Percentiles rank a stretch among this genome's conserved stretches.
Conservation (phyloP, 2,113 vertebrate species). For the Tringa solitaria region DNA sequence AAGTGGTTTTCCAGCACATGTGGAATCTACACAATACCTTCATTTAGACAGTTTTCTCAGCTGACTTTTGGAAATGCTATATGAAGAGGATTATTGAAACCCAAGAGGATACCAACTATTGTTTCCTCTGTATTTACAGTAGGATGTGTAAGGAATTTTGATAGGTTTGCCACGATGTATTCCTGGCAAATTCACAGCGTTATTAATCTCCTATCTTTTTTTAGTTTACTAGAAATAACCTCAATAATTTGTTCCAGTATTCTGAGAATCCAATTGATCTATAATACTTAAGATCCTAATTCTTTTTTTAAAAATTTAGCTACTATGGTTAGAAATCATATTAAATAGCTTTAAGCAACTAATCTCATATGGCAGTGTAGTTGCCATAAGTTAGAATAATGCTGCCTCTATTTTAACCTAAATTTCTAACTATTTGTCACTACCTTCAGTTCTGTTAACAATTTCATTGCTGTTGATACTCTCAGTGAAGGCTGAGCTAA, state of each 20-base stretch:
- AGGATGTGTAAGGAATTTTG: neutral
- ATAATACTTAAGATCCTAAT: neutral
- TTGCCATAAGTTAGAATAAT: neutral
- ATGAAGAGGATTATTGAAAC: neutral
- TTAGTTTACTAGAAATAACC: neutral
- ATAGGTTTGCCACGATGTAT: neutral
- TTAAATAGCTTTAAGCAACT: neutral
- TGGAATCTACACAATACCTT: neutral
- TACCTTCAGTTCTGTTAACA: neutral
- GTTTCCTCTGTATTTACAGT: neutral
- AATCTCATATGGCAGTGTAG: neutral
- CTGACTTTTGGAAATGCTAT: neutral
- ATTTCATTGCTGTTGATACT: neutral
- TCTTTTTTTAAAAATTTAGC: neutral
- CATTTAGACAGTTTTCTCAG: neutral
- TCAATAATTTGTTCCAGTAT: neutral
- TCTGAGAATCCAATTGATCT: neutral
- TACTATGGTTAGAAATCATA: neutral
- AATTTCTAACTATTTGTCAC: neutral
- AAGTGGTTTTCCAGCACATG: neutral
- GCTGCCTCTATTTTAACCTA: neutral
- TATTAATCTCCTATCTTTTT: neutral
- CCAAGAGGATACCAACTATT: neutral
- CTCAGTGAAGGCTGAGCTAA: neutral
- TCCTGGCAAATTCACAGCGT: neutral